These are phyloP conservation scores for Stylophora pistillata DNA, from an alignment of 64 coral and sea anemone genomes.

Conservation along the genomic window DNA sequence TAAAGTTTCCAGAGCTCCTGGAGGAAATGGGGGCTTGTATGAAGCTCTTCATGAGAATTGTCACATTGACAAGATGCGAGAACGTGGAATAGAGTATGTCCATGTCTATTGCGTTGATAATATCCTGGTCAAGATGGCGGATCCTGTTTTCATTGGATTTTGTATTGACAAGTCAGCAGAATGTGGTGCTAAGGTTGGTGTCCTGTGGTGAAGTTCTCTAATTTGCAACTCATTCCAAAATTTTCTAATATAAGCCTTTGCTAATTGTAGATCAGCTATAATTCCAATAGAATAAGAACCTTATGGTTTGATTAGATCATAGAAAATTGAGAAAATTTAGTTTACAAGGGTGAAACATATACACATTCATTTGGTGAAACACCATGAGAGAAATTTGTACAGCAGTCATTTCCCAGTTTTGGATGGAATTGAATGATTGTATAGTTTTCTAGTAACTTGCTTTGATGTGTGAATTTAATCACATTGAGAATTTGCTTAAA, in stretches of 20 bases:
- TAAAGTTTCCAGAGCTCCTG: constrained; percentile 85
- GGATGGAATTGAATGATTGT: too few species aligned
- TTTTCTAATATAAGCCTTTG: neutral
- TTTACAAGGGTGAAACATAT: too few species aligned
- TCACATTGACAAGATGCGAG: constrained; percentile 71
- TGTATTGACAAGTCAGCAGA: constrained; percentile 78
- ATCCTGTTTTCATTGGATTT: constrained; percentile 93
- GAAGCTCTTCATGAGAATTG: constrained; percentile 48
- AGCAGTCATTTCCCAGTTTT: too few species aligned
- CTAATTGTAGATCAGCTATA: neutral
- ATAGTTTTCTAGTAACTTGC: too few species aligned
- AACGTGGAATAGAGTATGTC: constrained; percentile 82
- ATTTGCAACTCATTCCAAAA: neutral
- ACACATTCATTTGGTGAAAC: too few species aligned
- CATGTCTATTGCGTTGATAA: constrained; percentile 98
- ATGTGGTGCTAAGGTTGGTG: constrained; percentile 93
- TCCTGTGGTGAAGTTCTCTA: too few species aligned
- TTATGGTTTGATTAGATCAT: too few species aligned
- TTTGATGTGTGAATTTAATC: too few species aligned
- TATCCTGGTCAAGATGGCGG: constrained; percentile 94
- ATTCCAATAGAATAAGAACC: neutral
- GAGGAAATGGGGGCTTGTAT: constrained; percentile 94
- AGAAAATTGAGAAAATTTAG: too few species aligned
- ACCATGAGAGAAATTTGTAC: too few species aligned
- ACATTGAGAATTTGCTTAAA: too few species aligned